phyloP scores from a whole-genome alignment of 2,797 vertebrate genomes.

The Urosaurus nigricauda region DNA sequence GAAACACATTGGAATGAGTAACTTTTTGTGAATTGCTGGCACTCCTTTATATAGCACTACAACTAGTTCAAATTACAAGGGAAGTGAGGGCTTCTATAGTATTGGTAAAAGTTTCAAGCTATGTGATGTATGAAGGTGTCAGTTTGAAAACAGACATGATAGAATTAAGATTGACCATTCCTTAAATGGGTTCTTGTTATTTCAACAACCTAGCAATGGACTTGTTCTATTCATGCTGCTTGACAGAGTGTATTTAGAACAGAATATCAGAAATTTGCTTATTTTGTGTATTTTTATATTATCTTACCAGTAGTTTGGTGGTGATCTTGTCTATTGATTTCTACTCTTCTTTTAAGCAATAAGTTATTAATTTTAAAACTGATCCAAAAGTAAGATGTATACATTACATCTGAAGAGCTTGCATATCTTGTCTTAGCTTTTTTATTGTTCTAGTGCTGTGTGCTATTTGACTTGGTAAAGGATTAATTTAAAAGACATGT shows the following conservation, averaged over 20 bases:
- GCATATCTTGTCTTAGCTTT: background rate
- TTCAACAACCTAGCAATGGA: background rate
- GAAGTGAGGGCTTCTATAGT: too few relatives aligned
- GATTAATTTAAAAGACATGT: background rate
- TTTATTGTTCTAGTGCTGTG: background rate
- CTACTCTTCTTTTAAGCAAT: background rate
- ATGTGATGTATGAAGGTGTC: background rate
- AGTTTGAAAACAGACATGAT: too few relatives aligned
- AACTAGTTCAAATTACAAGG: too few relatives aligned
- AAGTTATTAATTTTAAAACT: background rate
- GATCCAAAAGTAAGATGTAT: background rate
- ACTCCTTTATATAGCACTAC: too few relatives aligned
- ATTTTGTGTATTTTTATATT: background rate
- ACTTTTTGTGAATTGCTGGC: too few relatives aligned
- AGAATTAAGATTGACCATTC: background rate
- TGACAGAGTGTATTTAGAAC: background rate
- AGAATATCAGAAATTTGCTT: background rate
- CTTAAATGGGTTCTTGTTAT: background rate
- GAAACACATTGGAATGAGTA: too few relatives aligned
- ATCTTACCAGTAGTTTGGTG: background rate
- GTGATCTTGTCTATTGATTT: background rate
- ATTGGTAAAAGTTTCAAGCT: background rate
- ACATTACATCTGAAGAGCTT: background rate
- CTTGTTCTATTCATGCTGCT: background rate
- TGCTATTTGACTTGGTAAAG: background rate